phyloP scores from a whole-genome alignment of 2,888 invertebrate species.

The Idaea straminata region DNA sequence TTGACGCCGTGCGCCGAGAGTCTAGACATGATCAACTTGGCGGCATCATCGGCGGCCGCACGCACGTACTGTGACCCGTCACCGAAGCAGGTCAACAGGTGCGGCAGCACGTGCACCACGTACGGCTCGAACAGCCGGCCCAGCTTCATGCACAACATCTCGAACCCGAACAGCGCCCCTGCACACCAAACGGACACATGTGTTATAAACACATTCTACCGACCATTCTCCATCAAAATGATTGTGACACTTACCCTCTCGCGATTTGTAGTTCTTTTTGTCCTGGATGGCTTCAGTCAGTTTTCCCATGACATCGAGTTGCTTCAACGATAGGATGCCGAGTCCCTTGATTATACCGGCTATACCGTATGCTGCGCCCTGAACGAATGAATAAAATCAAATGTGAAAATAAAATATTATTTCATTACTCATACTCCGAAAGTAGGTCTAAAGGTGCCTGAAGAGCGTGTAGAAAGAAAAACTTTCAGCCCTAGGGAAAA shows the following conservation, averaged over 20 bases:
- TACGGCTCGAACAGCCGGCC: conserved; percentile 99
- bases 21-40: conserved; percentile 96
- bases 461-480: too few relatives aligned
- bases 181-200: conserved; percentile 13
- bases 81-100: conserved; percentile 96
- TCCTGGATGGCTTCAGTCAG: conserved; percentile 96
- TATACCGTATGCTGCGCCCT: conserved; percentile 98
- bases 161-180: conserved; percentile 97
- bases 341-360: conserved; percentile 98
- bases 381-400: background rate
- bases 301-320: conserved; percentile 96
- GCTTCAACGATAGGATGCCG: conserved; percentile 96
- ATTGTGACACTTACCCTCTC: conserved; percentile 84
- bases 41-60: conserved; percentile 97
- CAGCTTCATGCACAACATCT: conserved; percentile 96
- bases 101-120: conserved; percentile 97
- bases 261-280: conserved; percentile 95
- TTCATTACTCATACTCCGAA: too few relatives aligned
- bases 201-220: background rate
- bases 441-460: too few relatives aligned
- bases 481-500: too few relatives aligned
- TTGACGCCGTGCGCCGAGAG: conserved; percentile 98
- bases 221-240: background rate
- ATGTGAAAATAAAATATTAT: background rate
- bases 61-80: conserved; percentile 97